These are phyloP conservation scores for Rhipidura dahli DNA, from an alignment of 2,113 vertebrate species.

Conservation along the genomic window DNA sequence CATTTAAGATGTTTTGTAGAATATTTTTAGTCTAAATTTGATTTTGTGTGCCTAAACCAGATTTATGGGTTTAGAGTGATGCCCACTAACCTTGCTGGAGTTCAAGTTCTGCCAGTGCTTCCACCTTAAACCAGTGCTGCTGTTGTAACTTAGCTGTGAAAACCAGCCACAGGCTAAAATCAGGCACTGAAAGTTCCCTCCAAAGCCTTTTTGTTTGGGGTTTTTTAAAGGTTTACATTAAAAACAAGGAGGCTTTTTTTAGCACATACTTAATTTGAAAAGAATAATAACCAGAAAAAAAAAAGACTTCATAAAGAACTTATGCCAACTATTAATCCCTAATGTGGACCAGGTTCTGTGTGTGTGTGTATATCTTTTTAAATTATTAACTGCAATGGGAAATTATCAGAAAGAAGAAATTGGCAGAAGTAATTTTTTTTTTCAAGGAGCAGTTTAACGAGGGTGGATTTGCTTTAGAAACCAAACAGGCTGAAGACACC, in stretches of 20 bases:
- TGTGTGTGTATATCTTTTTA: not conserved
- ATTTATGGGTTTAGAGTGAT: not conserved
- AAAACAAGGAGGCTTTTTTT: conserved; percentile 9
- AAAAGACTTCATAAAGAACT: not conserved
- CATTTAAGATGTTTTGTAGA: not conserved
- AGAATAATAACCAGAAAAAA: not conserved
- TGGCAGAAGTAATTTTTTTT: not conserved
- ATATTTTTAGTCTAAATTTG: not conserved
- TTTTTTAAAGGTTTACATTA: not conserved
- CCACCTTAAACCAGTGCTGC: not conserved
- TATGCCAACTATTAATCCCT: not conserved
- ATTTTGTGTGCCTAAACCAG: not conserved
- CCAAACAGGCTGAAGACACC: not conserved
- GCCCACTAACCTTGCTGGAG: not conserved
- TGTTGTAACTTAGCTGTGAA: conserved; percentile 7
- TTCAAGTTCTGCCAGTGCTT: not conserved
- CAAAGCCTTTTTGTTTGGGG: not conserved
- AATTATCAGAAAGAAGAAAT: not conserved
- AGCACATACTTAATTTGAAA: not conserved
- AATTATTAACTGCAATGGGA: not conserved
- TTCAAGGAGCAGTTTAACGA: not conserved
- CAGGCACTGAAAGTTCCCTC: not conserved
- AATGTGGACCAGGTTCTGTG: not conserved
- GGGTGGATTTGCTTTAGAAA: not conserved
- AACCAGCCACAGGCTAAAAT: conserved; percentile 9